Evolutionary conservation across 92 coral and sea anemone species (phyloP).

Genomic region (Pocillopora meandrina): DNA sequence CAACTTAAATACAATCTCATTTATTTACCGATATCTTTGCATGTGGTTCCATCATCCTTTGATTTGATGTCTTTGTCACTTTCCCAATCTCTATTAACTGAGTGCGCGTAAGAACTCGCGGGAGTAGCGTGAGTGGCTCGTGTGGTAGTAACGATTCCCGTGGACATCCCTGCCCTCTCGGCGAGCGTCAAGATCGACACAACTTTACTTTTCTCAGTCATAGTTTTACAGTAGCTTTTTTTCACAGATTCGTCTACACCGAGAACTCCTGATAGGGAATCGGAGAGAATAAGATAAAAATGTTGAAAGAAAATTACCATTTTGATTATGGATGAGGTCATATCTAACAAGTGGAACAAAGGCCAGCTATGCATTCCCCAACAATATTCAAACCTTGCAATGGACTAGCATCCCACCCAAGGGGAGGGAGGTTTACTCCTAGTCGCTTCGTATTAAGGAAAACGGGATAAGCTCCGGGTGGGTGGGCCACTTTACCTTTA

Average conservation of each 20-base stretch:
- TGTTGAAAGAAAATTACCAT: neutral
- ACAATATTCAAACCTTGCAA: no score
- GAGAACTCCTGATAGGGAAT: constrained; percentile 47
- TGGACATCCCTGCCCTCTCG: constrained; percentile 91
- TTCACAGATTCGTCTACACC: constrained; percentile 76
- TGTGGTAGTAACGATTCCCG: constrained; percentile 88
- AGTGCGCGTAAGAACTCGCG: constrained; percentile 61
- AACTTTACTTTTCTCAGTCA: constrained; percentile 63
- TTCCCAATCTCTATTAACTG: constrained; percentile 78
- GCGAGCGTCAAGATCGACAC: constrained; percentile 86
- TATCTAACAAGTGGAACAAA: no score
- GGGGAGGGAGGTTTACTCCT: no score
- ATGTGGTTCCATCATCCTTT: constrained; percentile 62
- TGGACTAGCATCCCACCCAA: no score
- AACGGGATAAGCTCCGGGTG: no score
- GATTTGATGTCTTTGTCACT: constrained; percentile 43
- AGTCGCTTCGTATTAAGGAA: no score
- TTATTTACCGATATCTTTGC: constrained; percentile 74
- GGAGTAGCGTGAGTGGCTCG: constrained; percentile 94
- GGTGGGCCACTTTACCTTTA: no score
- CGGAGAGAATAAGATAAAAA: no score
- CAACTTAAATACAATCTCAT: no score
- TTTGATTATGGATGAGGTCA: neutral
- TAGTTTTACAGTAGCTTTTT: constrained; percentile 48
- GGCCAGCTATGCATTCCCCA: no score